phyloP scores from a whole-genome alignment of 35 echinoderm and acorn worm species.

The Nesometra sesokonis region DNA sequence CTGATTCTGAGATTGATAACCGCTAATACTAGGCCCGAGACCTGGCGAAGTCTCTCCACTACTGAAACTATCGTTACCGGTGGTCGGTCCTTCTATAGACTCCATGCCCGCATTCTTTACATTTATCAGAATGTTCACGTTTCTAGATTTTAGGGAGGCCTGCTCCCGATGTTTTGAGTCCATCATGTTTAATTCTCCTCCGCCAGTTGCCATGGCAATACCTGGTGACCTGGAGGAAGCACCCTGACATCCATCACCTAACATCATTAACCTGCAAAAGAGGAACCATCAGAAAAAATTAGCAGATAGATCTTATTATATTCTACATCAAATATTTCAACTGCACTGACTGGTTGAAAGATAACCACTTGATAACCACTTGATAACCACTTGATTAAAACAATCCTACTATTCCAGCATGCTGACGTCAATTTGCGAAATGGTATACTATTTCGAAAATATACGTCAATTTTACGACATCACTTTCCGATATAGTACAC shows the following conservation, averaged over 20 bases:
- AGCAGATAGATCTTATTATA: no score
- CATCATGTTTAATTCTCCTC: background rate
- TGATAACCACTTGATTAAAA: no score
- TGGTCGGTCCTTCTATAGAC: slow-evolving; percentile 6
- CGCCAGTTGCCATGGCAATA: background rate
- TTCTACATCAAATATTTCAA: no score
- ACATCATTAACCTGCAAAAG: background rate
- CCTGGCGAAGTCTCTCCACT: slow-evolving; percentile 52
- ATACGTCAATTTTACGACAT: no score
- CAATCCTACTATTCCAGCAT: no score
- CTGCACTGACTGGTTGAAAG: no score
- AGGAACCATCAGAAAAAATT: no score
- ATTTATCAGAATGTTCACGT: slow-evolving; percentile 11
- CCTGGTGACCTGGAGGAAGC: background rate
- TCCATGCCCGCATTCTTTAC: background rate
- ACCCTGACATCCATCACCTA: background rate
- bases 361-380: no score
- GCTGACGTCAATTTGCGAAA: no score
- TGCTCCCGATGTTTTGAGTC: background rate
- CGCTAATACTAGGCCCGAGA: background rate
- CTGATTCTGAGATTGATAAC: slow-evolving; percentile 15
- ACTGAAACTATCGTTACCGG: slow-evolving; percentile 42
- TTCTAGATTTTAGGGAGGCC: background rate
- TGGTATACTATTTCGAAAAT: no score
- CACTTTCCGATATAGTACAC: no score